phyloP scores from a whole-genome alignment of 2,888 invertebrate genomes.

The Eulithis prunata region DNA sequence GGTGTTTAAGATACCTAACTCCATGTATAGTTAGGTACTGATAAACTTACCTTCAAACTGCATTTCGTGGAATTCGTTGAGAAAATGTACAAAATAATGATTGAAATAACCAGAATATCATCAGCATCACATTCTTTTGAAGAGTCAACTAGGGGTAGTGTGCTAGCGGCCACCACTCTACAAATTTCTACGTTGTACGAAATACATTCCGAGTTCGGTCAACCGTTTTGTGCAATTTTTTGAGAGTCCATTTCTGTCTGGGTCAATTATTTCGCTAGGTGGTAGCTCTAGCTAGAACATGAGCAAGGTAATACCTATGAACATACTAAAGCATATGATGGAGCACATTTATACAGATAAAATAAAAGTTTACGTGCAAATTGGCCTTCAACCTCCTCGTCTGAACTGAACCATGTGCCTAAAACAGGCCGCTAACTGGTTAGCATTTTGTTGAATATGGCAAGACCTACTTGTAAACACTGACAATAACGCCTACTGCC shows the following conservation, averaged over 20 bases:
- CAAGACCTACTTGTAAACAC: slow-evolving; percentile 27
- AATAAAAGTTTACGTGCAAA: slow-evolving; percentile 14
- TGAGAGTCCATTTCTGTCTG: too few relatives aligned
- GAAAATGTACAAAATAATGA: slow-evolving; percentile 21
- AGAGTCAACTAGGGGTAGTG: too few relatives aligned
- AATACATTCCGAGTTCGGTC: too few relatives aligned
- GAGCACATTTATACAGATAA: not conserved
- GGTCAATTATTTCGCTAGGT: too few relatives aligned
- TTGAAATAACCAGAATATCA: slow-evolving; percentile 11
- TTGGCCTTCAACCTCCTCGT: slow-evolving; percentile 25
- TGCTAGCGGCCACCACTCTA: too few relatives aligned
- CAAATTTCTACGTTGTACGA: too few relatives aligned
- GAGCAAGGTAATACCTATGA: too few relatives aligned
- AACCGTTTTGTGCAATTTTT: too few relatives aligned
- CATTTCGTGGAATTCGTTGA: slow-evolving; percentile 18
- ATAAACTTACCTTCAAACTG: slow-evolving; percentile 15
- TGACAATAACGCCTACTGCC: slow-evolving; percentile 34
- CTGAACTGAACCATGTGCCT: slow-evolving; percentile 25
- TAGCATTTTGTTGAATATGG: slow-evolving; percentile 38
- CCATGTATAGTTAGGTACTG: slow-evolving; percentile 17
- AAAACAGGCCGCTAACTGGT: slow-evolving; percentile 31
- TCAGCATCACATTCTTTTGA: not conserved
- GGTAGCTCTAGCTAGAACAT: too few relatives aligned
- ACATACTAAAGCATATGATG: too few relatives aligned
- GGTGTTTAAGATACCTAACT: slow-evolving; percentile 36